Base-by-base conservation (phyloP, 53 echinoderm and acorn worm genomes). In the Paelopatides confundens region DNA sequence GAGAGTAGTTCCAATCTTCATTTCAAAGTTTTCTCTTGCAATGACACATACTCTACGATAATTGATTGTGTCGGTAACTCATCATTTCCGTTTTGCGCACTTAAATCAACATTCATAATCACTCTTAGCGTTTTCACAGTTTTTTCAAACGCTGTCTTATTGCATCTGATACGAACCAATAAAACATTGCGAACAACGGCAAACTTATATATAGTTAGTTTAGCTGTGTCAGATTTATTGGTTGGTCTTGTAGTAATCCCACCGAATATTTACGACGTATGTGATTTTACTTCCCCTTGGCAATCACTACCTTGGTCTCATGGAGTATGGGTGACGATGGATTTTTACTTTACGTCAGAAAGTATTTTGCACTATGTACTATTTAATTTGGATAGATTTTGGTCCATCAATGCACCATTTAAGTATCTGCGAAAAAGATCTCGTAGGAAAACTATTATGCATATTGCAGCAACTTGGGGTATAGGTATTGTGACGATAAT, bases 331-430 rank as follows among this genome's bases (percentile, higher is more conserved):
- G 93, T 98, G 2, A 95, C 98, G 1, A 3, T 91, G 12, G 98
- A 98, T 77, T 98, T 93, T 69, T 91, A 93, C 46, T 84, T 98
- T 49, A 95, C 95, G 31, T 86, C 94, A 8, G 88, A 94, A 48
- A 98, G 95, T 84, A 98, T 98, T 85, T 87, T 98, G 50, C 93
- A 95, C 77, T 88, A 93, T 21, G 92, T 98, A 14, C 69, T 98
- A 15, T 89, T 98, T 11, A 98, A 98, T 84, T 81, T 98, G 31
- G 95, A 98, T 70, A 88, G 98, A 23, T 98, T 94, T 87, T 98
- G 98, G 98, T 95, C 95, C 14, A 98, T 98, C 40, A 98, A 95
- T 31, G 94, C 94, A 51, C 98, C 98, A 8, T 95, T 98, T 66
- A 95, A 93, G 86, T 98, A 98, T 77, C 94, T 98, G 52, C 90